Conservation (phyloP, 2,888 invertebrate genomes). For the Apotomis betuletana region DNA sequence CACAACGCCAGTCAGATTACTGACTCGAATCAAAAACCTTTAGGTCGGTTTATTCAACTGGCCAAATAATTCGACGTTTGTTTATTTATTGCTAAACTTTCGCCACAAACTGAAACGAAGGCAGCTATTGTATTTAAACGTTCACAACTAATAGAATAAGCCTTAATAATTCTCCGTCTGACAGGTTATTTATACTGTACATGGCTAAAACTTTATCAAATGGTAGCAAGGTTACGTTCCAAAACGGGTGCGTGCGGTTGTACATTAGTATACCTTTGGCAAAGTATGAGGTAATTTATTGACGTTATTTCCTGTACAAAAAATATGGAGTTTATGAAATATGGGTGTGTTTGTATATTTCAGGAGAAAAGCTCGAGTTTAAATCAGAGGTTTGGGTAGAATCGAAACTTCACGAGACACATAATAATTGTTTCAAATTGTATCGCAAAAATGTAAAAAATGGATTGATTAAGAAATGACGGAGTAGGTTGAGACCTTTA, state of each 20-base stretch:
- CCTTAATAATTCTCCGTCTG: slow-evolving; percentile 25
- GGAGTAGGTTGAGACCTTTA: no score
- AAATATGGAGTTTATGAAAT: slow-evolving; percentile 23
- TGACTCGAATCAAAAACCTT: not conserved
- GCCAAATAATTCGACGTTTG: not conserved
- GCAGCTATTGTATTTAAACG: slow-evolving; percentile 5
- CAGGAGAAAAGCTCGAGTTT: slow-evolving; percentile 16
- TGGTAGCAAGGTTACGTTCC: slow-evolving; percentile 48
- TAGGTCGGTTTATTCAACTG: not conserved
- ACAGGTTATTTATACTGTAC: slow-evolving; percentile 16
- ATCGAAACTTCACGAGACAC: no score
- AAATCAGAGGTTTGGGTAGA: not conserved
- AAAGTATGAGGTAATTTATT: slow-evolving; percentile 37
- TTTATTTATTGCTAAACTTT: slow-evolving; percentile 15
- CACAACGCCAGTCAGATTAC: not conserved
- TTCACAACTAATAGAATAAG: slow-evolving; percentile 22
- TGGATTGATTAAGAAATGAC: no score
- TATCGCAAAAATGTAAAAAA: no score
- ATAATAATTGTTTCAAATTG: no score
- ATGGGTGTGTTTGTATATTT: slow-evolving; percentile 14
- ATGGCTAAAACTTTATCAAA: slow-evolving; percentile 47
- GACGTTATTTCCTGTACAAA: slow-evolving; percentile 31
- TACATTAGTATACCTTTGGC: slow-evolving; percentile 16
- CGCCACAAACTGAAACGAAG: not conserved
- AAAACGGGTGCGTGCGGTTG: slow-evolving; percentile 47